Evolutionary conservation across 1,140 invertebrate genomes (phyloP).

Genomic region (Aporrectodea caliginosa): DNA sequence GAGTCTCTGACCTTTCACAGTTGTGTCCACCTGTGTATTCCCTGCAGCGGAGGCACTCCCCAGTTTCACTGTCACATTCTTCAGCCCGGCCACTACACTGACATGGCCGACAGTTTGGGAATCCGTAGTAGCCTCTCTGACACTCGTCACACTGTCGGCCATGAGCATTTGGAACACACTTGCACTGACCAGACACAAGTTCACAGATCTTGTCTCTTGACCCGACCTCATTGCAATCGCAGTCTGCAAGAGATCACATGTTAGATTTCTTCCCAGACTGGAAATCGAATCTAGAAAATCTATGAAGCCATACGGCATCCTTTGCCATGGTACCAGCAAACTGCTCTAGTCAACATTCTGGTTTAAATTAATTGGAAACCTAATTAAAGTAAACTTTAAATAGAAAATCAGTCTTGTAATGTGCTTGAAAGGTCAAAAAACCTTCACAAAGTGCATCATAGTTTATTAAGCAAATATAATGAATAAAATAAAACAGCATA

Average conservation of each 20-base stretch:
- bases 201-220: conserved; percentile 94
- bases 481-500: too few species aligned
- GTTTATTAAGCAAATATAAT: too few species aligned
- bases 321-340: too few species aligned
- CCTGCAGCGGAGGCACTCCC: conserved; percentile 28
- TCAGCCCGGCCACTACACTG: conserved; percentile 26
- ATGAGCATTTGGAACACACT: conserved; percentile 83
- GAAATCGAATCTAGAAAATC: too few species aligned
- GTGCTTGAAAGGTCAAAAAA: too few species aligned
- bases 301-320: too few species aligned
- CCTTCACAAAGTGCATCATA: too few species aligned
- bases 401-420: too few species aligned
- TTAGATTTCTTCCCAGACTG: too few species aligned
- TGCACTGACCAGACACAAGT: conserved; percentile 83
- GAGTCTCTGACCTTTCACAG: conserved; percentile 17
- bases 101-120: conserved; percentile 62
- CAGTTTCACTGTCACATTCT: conserved; percentile 30
- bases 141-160: conserved; percentile 72
- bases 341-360: too few species aligned
- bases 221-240: conserved; percentile 91
- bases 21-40: conserved; percentile 26
- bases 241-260: conserved; percentile 62
- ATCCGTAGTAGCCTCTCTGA: conserved; percentile 59
- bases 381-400: too few species aligned
- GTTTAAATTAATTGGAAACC: too few species aligned